A percentile compares a stretch with the other conserved stretches of the same genome.
These are phyloP conservation scores for Rhogogaster chlorosoma DNA, from an alignment of 2,888 invertebrate species.

Conservation along the genomic window DNA sequence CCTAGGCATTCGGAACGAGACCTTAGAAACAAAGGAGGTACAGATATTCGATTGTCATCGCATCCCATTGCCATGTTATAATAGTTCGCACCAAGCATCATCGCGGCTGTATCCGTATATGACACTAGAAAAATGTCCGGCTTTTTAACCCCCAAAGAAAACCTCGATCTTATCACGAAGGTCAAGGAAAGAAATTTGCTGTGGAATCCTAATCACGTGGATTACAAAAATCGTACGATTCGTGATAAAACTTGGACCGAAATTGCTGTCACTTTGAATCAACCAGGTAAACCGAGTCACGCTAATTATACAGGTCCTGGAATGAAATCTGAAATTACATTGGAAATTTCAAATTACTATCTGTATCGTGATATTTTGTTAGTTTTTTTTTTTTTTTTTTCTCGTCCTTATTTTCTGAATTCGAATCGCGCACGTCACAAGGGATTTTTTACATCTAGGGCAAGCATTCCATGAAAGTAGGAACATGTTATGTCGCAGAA, in stretches of 20 bases:
- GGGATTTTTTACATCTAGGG: not conserved
- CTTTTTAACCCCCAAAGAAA: conserved; percentile 35
- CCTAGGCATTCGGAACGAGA: conserved; percentile 4
- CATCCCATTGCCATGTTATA: not conserved
- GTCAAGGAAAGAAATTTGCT: conserved; percentile 34
- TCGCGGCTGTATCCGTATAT: not conserved
- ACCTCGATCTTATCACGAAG: conserved; percentile 39
- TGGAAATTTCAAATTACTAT: not conserved
- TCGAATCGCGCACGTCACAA: not conserved
- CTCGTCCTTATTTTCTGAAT: not conserved
- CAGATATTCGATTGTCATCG: conserved; percentile 40
- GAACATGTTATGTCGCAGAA: not conserved
- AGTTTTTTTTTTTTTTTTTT: not conserved
- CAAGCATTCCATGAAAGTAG: conserved; percentile 32
- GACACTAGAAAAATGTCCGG: conserved; percentile 45
- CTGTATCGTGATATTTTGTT: not conserved
- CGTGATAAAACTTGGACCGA: conserved; percentile 37
- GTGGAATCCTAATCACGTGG: conserved; percentile 38
- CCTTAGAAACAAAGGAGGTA: conserved; percentile 26
- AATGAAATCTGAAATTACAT: not conserved
- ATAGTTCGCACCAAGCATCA: not conserved
- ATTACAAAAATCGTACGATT: conserved; percentile 46
- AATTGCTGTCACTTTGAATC: conserved; percentile 41
- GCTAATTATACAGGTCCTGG: not conserved
- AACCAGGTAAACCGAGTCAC: conserved; percentile 29